These are phyloP conservation scores for Hipparchia semele DNA, from an alignment of 2,888 invertebrate genomes.

Conservation along the genomic window DNA sequence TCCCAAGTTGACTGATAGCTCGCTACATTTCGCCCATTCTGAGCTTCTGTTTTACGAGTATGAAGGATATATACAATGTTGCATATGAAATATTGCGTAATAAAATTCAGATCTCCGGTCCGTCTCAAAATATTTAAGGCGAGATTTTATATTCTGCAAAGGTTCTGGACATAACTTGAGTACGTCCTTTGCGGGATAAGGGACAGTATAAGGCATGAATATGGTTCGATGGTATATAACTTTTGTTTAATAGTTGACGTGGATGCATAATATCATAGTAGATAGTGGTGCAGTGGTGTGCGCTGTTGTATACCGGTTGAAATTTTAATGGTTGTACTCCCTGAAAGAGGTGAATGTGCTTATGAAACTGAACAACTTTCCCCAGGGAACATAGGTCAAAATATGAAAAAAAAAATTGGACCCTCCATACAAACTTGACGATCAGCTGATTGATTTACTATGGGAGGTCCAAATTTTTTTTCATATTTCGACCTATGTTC, in stretches of 20 bases:
- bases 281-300: not conserved
- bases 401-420: too few species aligned
- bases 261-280: not conserved
- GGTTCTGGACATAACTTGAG: constrained; percentile 15
- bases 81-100: constrained; percentile 23
- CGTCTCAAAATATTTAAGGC: constrained; percentile 6
- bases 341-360: too few species aligned
- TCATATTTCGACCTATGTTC: too few species aligned
- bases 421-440: too few species aligned
- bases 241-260: constrained; percentile 8
- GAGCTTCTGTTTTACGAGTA: constrained; percentile 1
- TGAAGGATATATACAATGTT: constrained; percentile 13
- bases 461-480: too few species aligned
- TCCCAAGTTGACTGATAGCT: constrained; percentile 3
- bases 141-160: constrained; percentile 12
- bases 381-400: too few species aligned
- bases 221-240: constrained; percentile 5
- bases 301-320: not conserved
- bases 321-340: too few species aligned
- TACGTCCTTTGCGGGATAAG: not conserved
- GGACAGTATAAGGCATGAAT: constrained; percentile 15
- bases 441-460: too few species aligned
- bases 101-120: constrained; percentile 13
- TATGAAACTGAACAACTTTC: too few species aligned
- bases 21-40: not conserved